These are phyloP conservation scores for Oryzaephilus surinamensis DNA, from an alignment of 1,140 invertebrate species.

Conservation along the genomic window DNA sequence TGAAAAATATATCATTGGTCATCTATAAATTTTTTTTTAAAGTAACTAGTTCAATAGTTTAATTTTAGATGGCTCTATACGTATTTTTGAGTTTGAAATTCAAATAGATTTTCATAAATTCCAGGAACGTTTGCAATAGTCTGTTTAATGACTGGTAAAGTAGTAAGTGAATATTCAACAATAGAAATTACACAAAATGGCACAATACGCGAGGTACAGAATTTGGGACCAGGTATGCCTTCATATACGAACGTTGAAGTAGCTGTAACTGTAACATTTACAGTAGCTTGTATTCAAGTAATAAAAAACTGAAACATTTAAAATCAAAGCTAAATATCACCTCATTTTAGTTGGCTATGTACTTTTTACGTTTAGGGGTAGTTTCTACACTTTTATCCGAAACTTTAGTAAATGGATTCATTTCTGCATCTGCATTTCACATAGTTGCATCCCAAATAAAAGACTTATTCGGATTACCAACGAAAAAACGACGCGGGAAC, in stretches of 20 bases:
- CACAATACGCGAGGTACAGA: too few relatives aligned
- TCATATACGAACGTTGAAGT: constrained; percentile 48
- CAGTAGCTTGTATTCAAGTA: constrained; percentile 60
- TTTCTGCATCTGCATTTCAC: constrained; percentile 80
- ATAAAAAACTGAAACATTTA: constrained; percentile 1
- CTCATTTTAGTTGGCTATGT: constrained; percentile 61
- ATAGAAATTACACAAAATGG: constrained; percentile 21
- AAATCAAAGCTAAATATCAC: too few relatives aligned
- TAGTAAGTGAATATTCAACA: constrained; percentile 41
- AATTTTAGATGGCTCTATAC: background rate
- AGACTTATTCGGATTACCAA: constrained; percentile 66
- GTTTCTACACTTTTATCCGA: constrained; percentile 78
- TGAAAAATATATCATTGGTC: background rate
- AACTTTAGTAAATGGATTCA: constrained; percentile 83
- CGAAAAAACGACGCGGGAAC: constrained; percentile 51
- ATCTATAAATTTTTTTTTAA: background rate
- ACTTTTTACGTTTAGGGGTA: constrained; percentile 68
- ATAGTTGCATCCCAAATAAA: constrained; percentile 83
- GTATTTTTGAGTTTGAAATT: background rate
- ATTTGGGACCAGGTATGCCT: background rate
- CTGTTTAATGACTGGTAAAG: constrained; percentile 83
- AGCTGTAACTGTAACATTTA: constrained; percentile 53
- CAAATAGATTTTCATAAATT: constrained; percentile 6
- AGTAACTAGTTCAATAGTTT: background rate
- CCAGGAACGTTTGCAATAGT: constrained; percentile 75